Evolutionary conservation across 1,140 invertebrate genomes (phyloP).

Genomic region (Bombus terrestris): DNA sequence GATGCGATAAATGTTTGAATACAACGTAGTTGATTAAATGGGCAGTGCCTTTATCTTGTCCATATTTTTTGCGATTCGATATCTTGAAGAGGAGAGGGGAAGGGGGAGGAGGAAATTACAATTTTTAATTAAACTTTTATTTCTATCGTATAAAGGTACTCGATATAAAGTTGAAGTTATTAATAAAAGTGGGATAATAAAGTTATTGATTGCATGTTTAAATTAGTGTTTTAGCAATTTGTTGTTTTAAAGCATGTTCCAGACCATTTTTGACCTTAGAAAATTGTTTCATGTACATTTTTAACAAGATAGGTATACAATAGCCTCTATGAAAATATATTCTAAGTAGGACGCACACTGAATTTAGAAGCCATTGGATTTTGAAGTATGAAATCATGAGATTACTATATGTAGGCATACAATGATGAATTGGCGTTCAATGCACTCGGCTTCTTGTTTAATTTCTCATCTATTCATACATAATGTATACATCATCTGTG

Average conservation of each 20-base stretch:
- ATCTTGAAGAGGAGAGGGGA: not conserved
- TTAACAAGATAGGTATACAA: not conserved
- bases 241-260: not conserved
- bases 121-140: not conserved
- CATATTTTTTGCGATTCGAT: not conserved
- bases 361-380: not conserved
- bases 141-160: not conserved
- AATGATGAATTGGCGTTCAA: not conserved
- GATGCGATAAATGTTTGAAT: not conserved
- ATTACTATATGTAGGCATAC: not conserved
- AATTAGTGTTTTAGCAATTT: not conserved
- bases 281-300: not conserved
- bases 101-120: fast-evolving
- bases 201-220: not conserved
- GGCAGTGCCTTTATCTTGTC: not conserved
- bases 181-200: not conserved
- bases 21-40: not conserved
- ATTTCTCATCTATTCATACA: not conserved
- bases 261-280: not conserved
- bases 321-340: not conserved
- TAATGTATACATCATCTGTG: not conserved
- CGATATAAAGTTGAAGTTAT: no score
- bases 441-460: not conserved
- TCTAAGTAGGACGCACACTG: not conserved
- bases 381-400: not conserved